These are phyloP conservation scores for Oryzias sinensis DNA, from an alignment of 2,797 vertebrate genomes.

Conservation along the genomic window DNA sequence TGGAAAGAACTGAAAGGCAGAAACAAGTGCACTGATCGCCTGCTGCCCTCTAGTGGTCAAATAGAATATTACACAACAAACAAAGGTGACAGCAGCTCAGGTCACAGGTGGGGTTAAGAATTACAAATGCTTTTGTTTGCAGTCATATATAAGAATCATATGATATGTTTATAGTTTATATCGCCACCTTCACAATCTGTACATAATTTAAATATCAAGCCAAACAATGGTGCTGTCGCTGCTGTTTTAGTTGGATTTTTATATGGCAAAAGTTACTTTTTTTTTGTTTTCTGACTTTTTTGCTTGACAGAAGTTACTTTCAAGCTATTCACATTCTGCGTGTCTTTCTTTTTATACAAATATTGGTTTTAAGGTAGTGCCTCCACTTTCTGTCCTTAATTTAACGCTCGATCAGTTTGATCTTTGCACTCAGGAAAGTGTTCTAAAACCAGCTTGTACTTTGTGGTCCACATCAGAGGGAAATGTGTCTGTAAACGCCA, in stretches of 20 bases:
- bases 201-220: slow-evolving; percentile 8
- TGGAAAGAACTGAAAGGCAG: slow-evolving; percentile 10
- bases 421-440: slow-evolving; percentile 72
- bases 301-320: too few relatives aligned
- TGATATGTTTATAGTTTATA: background rate
- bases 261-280: too few relatives aligned
- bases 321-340: background rate
- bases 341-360: background rate
- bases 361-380: background rate
- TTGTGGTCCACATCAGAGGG: slow-evolving; percentile 43
- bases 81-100: slow-evolving; percentile 5
- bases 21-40: slow-evolving; percentile 15
- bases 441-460: slow-evolving; percentile 57
- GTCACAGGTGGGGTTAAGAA: background rate
- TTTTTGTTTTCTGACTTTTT: too few relatives aligned
- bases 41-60: slow-evolving; percentile 56
- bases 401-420: slow-evolving; percentile 39
- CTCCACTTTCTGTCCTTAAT: background rate
- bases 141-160: background rate
- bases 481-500: slow-evolving; percentile 22
- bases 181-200: too few relatives aligned
- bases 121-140: slow-evolving; percentile 3
- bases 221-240: slow-evolving; percentile 33
- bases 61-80: slow-evolving; percentile 23
- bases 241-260: slow-evolving; percentile 14